Conservation (phyloP, 2,113 vertebrate species). For the Hippocampus mohnikei region DNA sequence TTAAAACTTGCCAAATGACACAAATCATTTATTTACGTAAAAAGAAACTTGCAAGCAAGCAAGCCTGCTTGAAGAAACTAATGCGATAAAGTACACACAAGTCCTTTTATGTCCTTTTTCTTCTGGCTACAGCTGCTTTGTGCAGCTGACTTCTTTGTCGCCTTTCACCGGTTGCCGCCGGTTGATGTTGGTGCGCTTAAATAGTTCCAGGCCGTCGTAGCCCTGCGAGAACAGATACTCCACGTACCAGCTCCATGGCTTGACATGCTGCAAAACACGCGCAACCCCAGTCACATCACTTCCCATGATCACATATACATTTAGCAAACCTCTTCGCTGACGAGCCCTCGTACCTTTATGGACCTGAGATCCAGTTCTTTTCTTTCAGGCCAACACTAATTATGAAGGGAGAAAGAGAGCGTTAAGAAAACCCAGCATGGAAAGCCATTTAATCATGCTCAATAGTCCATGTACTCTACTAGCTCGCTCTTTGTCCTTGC, state of each 20-base stretch:
- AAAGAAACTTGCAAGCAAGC: constrained; percentile 4
- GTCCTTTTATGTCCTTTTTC: constrained; percentile 27
- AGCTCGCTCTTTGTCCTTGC: background rate
- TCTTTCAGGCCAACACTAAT: constrained; percentile 76
- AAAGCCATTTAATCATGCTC: background rate
- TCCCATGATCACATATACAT: constrained; percentile 10
- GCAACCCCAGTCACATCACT: constrained; percentile 11
- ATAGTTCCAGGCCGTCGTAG: constrained; percentile 79
- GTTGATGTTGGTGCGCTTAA: constrained; percentile 78
- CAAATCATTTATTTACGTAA: constrained; percentile 47
- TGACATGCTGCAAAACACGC: constrained; percentile 64
- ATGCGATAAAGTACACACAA: constrained; percentile 55
- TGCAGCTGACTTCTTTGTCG: background rate
- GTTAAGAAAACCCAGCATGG: constrained; percentile 31
- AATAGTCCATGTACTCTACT: background rate
- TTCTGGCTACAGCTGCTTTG: constrained; percentile 8
- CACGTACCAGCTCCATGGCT: constrained; percentile 84
- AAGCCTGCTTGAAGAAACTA: constrained; percentile 5
- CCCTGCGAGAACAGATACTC: constrained; percentile 83
- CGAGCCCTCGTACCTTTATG: constrained; percentile 79
- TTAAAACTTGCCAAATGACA: constrained; percentile 19
- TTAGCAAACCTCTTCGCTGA: constrained; percentile 9
- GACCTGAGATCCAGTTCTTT: constrained; percentile 69
- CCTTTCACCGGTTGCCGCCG: constrained; percentile 12
- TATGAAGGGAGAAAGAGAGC: constrained; percentile 45